These are phyloP conservation scores for Gandaritis pyraliata DNA, from an alignment of 2,888 invertebrate genomes.

Conservation along the genomic window DNA sequence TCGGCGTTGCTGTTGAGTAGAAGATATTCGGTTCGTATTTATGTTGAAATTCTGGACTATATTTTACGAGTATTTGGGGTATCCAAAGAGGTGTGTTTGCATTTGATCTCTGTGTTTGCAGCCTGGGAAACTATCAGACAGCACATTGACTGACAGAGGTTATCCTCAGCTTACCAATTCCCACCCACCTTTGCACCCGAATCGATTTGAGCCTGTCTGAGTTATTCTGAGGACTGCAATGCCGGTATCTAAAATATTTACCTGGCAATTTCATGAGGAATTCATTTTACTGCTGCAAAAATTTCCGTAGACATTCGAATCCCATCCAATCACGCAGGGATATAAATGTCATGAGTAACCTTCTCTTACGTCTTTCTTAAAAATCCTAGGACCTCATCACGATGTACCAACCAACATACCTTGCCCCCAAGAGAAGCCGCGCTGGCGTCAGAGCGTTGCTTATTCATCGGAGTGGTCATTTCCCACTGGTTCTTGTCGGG, in stretches of 20 bases:
- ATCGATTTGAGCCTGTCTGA: constrained; percentile 12
- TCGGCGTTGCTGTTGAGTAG: no score
- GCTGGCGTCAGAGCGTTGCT: constrained; percentile 91
- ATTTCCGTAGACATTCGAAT: no score
- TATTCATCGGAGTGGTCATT: constrained; percentile 89
- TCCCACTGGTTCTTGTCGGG: constrained; percentile 92
- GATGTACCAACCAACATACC: constrained; percentile 55
- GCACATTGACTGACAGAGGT: not conserved
- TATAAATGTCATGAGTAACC: no score
- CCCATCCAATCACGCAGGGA: no score
- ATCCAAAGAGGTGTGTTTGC: not conserved
- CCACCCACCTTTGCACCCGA: constrained; percentile 4
- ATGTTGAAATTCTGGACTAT: no score
- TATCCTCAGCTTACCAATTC: constrained; percentile 1
- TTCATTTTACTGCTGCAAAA: no score
- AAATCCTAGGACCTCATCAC: no score
- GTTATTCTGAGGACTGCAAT: constrained; percentile 3
- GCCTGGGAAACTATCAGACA: not conserved
- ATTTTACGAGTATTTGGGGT: no score
- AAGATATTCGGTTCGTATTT: no score
- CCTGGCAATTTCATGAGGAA: not conserved
- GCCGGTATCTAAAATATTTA: not conserved
- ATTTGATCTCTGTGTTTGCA: not conserved
- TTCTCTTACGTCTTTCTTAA: no score
- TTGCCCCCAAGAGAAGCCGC: constrained; percentile 88